Base-by-base conservation (phyloP, 2,113 vertebrate species). In the Oxygymnocypris stewartii region DNA sequence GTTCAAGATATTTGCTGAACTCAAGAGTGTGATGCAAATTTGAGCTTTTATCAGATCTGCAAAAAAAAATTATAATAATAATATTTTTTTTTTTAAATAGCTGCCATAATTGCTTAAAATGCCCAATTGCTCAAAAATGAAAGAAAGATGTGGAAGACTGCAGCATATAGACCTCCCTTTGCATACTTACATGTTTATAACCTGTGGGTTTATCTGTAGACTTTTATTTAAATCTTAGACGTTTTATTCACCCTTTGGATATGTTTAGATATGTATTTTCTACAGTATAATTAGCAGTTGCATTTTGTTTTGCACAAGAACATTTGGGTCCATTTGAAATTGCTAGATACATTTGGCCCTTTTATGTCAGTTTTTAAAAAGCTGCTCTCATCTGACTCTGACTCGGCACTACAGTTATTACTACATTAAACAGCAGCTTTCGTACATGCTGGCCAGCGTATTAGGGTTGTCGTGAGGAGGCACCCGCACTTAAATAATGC, bases 401-500 rank as follows among this genome's bases (percentile, higher is more conserved):
- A 35, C 10, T 61, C 54, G 49, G 25, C 51, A 77, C 78, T 71
- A 28, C 63, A 77, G 69, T 31, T 61, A 85, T 65, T 61, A 88
- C 54, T 88, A 37, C 80, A 87, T 88, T 87, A 87, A 42, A 54
- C 49, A 35, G 86, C 54, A 47, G 79, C 73, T 79, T 76, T 77
- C 77, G 40, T 77, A 63, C 25, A 13, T 42, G 79, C 69, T 63
- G 82, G 79, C 51, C 42, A 44, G 74, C 49, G 47, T 78, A 87
- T 87, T 87, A 73, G 65, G 75, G 76, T 86, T 84, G 87, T 81
- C 79, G 69, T 9, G 37, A 86, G 89, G 69, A 87, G 85, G 80
- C 86, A 87, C 84, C 82, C 78, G 49, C 85, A 87, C 86, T 90
- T 87, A 82, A 87, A 85, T 82, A 82, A 85, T 81, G 83, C 84